phyloP scores from a whole-genome alignment of 2,113 vertebrate species.

The Dasyprocta punctata region DNA sequence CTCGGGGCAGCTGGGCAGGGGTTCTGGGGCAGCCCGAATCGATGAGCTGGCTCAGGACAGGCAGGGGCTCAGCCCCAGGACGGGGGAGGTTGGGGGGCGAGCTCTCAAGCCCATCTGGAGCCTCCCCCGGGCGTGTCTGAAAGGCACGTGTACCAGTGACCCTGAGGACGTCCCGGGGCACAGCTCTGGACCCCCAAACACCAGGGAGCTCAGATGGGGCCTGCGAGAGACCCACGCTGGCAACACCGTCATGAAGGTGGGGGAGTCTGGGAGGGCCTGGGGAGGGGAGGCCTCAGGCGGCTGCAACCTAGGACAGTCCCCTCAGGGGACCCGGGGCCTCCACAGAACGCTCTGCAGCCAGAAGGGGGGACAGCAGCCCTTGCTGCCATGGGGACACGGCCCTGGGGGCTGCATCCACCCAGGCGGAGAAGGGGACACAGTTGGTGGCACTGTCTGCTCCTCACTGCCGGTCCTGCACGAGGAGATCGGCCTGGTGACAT shows the following conservation, averaged over 20 bases:
- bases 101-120: fast-evolving
- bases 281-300: neutral
- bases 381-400: too few relatives aligned
- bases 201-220: neutral
- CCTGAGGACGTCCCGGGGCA: fast-evolving
- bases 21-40: fast-evolving
- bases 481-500: fast-evolving
- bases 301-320: neutral
- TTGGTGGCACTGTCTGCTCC: too few relatives aligned
- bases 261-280: fast-evolving
- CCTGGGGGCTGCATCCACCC: neutral
- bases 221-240: fast-evolving
- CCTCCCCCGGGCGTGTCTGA: neutral
- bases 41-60: neutral
- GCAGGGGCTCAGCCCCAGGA: neutral
- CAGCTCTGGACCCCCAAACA: too few relatives aligned
- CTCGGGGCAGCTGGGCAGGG: neutral
- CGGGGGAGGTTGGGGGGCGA: fast-evolving
- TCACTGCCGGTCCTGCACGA: neutral
- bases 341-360: neutral
- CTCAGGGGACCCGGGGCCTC: neutral
- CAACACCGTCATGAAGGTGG: fast-evolving
- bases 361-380: neutral
- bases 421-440: neutral
- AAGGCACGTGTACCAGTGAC: neutral